These are phyloP conservation scores for Pholis gunnellus DNA, from an alignment of 2,113 vertebrate genomes.

Conservation along the genomic window DNA sequence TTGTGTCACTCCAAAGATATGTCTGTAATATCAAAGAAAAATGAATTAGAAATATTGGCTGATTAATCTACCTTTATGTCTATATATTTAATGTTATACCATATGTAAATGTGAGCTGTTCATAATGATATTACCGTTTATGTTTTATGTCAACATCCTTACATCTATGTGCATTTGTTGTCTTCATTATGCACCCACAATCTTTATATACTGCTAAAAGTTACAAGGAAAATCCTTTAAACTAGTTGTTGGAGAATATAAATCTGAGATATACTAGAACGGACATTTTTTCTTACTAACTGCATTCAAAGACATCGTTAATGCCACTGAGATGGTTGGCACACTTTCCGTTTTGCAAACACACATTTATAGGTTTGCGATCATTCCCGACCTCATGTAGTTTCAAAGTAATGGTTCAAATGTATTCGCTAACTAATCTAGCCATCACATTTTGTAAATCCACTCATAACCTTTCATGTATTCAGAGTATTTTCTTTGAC, in stretches of 20 bases:
- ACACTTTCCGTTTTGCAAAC: not conserved
- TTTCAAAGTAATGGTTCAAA: not conserved
- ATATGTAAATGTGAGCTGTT: slow-evolving; percentile 8
- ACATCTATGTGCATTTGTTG: not conserved
- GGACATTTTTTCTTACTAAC: too few species aligned
- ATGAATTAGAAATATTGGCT: not conserved
- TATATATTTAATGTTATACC: not conserved
- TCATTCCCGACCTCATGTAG: too few species aligned
- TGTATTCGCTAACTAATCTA: too few species aligned
- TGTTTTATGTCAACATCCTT: slow-evolving; percentile 3
- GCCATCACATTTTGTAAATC: not conserved
- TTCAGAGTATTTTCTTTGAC: not conserved
- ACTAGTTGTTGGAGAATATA: not conserved
- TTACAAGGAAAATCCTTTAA: not conserved
- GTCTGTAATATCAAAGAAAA: not conserved
- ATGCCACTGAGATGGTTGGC: not conserved
- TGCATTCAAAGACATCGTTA: not conserved
- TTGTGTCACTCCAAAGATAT: slow-evolving; percentile 13
- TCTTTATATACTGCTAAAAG: not conserved
- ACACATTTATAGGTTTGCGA: not conserved
- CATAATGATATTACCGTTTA: not conserved
- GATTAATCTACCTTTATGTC: slow-evolving; percentile 4
- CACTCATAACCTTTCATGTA: too few species aligned
- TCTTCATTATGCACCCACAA: not conserved
- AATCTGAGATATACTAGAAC: not conserved